Evolutionary conservation across 2,797 vertebrate species (phyloP), one percentile per base, ranked within the genome.

Genomic region (Discoglossus pictus): DNA sequence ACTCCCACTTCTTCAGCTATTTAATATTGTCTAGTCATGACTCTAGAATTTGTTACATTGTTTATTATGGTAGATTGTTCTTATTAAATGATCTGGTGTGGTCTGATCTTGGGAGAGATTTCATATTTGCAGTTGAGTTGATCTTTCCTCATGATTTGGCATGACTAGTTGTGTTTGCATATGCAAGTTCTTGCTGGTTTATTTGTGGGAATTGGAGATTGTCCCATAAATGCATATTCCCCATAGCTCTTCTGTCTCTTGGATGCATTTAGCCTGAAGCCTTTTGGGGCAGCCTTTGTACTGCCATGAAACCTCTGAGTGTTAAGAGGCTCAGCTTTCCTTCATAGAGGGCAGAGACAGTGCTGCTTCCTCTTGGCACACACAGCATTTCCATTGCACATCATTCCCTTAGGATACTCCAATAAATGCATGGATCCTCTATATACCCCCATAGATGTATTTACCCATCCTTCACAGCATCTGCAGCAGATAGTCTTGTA

Each of bases 1-100:
- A 47, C 4, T 2, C 27, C 18, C 20, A 85, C 86, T 92, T 87
- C 87, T 91, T 87, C 88, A 87, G 88, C 90, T 86, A 85, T 90
- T 87, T 88, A 86, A 85, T 85, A 20, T 43, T 13, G n/a, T 25
- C n/a, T n/a, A n/a, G n/a, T n/a, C n/a, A n/a, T n/a, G n/a, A 89
- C 90, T 93, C 87, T 83, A 84, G 88, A 88, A 31, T 31, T 31
- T 31, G 8, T n/a, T n/a, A n/a, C n/a, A n/a, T n/a, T n/a, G n/a
- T n/a, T n/a, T n/a, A n/a, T n/a, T n/a, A n/a, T n/a, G n/a, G n/a
- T n/a, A n/a, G n/a, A n/a, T n/a, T n/a, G n/a, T n/a, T n/a, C n/a
- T n/a, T n/a, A n/a, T n/a, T n/a, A n/a, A 4, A 38, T 12, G 17
- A 35, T 36, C 16, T 36, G 62, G 16, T 43, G 18, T 65, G 38